Evolutionary conservation across 2,888 invertebrate genomes (phyloP), one percentile per base, ranked within the genome.

Genomic region (Drosophila kanekoi): DNA sequence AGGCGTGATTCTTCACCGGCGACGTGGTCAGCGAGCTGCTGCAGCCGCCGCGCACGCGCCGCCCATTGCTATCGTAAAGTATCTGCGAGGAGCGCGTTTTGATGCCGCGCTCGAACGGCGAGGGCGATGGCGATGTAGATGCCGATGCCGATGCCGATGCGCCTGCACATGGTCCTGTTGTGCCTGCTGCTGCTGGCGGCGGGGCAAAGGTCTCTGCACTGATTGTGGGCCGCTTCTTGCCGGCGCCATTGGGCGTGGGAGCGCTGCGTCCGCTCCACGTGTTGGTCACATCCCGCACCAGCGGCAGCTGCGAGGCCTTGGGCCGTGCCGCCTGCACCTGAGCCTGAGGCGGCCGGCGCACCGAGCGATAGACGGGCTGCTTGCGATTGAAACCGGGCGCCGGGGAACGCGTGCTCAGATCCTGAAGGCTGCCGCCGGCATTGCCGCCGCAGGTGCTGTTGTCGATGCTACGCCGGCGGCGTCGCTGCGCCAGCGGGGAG

Each of bases 261-360:
- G 82, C 92, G 20, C 84, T 84, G 38, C 96, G 93, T 1, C 96
- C 96, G 70, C 95, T 95, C 96, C 96, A 96, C 0, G 96, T 96
- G 79, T 95, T 96, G 59, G 95, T 94, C 1, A 94, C 94, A 48
- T 94, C 93, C 3, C 93, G 93, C 75, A 72, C 93, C 70, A 74
- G 53, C 6, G 60, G 81, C 71, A 65, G 53, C 59, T 86, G 86
- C 13, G 70, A 72, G 0, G 57, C 62, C 52, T 78, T 64, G 28
- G 44, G n/a, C 1, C 59, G 49, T 9, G 61, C 49, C 3, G 62
- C 51, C 1, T 83, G 91, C 91, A 35, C 93, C 91, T 35, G 68
- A 38, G 0, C 61, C 13, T 16, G 49, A 14, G 47, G 75, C 53
- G 59, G 53, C 1, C 94, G 93, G 43, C 94, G 90, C 35, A 92